These are phyloP conservation scores for Archocentrus centrarchus DNA, from an alignment of 2,113 vertebrate genomes.

Conservation along the genomic window DNA sequence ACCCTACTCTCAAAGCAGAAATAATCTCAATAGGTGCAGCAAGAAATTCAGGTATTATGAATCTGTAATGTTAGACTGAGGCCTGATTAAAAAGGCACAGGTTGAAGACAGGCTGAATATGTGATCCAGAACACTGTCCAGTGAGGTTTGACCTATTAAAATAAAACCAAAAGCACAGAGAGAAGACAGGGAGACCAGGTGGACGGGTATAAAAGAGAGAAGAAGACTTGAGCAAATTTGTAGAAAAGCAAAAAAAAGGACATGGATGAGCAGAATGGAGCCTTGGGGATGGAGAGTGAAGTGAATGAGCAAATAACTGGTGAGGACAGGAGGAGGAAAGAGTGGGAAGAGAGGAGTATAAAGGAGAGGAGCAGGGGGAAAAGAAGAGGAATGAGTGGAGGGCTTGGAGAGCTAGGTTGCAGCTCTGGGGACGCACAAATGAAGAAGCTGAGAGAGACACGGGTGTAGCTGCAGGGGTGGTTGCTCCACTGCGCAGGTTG, in stretches of 20 bases:
- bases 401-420: conserved; percentile 51
- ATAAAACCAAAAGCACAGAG: background rate
- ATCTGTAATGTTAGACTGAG: conserved; percentile 13
- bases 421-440: conserved; percentile 47
- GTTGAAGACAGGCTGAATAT: background rate
- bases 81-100: conserved; percentile 19
- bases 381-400: conserved; percentile 34
- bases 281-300: conserved; percentile 58
- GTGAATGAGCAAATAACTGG: conserved; percentile 71
- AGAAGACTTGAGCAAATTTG: conserved; percentile 1
- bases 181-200: background rate
- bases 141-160: background rate
- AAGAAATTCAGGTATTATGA: background rate
- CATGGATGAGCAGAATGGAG: conserved; percentile 25
- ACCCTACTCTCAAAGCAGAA: conserved; percentile 15
- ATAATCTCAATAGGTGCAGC: background rate
- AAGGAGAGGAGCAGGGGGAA: conserved; percentile 34
- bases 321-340: conserved; percentile 41
- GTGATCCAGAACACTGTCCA: background rate
- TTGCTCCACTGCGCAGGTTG: conserved; percentile 54
- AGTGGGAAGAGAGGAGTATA: conserved; percentile 24
- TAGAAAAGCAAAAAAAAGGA: conserved; percentile 21
- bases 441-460: conserved; percentile 53
- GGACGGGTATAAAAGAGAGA: background rate
- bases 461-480: conserved; percentile 66